These are phyloP conservation scores for Cyclophora punctaria DNA, from an alignment of 2,888 invertebrate genomes.

Conservation along the genomic window DNA sequence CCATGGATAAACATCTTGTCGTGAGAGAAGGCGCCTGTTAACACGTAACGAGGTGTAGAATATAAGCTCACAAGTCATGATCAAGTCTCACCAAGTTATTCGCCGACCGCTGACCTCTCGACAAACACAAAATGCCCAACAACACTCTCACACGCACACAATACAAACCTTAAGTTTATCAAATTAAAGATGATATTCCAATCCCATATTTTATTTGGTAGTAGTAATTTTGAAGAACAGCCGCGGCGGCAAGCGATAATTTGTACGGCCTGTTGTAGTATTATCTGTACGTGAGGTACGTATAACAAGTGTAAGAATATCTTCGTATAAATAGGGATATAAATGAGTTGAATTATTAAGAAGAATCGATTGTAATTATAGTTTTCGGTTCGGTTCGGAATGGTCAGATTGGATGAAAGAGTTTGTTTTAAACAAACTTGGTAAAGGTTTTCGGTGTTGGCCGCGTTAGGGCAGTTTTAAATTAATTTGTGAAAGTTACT, in stretches of 20 bases:
- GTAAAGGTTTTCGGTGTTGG: constrained; percentile 9
- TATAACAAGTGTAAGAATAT: constrained; percentile 58
- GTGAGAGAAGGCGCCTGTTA: constrained; percentile 74
- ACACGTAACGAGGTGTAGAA: constrained; percentile 75
- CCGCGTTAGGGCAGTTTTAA: constrained; percentile 1
- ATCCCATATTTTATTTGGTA: constrained; percentile 27
- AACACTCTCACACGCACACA: constrained; percentile 11
- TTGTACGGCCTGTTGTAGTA: constrained; percentile 72
- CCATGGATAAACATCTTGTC: constrained; percentile 67
- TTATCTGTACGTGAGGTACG: constrained; percentile 67
- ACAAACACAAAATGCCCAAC: constrained; percentile 39
- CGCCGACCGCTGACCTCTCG: constrained; percentile 67
- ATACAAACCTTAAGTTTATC: constrained; percentile 23
- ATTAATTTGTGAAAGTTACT: constrained; percentile 4
- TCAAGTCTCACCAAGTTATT: constrained; percentile 72
- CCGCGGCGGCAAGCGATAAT: constrained; percentile 66
- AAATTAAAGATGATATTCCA: constrained; percentile 21
- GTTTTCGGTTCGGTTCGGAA: constrained; percentile 25
- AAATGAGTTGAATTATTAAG: constrained; percentile 52
- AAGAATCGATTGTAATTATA: constrained; percentile 45
- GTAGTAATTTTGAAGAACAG: constrained; percentile 41
- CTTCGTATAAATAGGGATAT: constrained; percentile 55
- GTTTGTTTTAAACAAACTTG: too few relatives aligned
- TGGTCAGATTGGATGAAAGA: background rate
- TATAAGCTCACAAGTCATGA: constrained; percentile 73